Evolutionary conservation across 2,113 vertebrate genomes (phyloP).

Genomic region (Puma concolor): DNA sequence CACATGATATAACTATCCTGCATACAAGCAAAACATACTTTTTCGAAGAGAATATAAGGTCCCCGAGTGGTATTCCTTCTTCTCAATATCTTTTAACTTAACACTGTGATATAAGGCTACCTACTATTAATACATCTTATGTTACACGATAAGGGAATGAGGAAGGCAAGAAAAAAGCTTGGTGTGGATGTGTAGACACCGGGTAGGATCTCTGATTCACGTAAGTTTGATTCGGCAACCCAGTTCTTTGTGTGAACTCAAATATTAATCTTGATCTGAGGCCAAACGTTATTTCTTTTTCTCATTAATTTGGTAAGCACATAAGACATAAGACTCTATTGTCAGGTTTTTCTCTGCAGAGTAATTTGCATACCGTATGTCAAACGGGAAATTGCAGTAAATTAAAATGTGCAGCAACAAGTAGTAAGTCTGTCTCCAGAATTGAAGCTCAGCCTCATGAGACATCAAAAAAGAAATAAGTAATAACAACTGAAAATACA

Average conservation of each 20-base stretch:
- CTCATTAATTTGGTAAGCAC: neutral
- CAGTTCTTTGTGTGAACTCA: neutral
- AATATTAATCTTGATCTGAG: neutral
- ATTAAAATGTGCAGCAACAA: conserved; percentile 14
- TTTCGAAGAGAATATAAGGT: neutral
- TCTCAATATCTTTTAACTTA: neutral
- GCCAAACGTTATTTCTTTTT: neutral
- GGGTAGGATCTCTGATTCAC: neutral
- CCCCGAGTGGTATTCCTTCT: neutral
- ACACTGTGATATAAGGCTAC: neutral
- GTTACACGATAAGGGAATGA: neutral
- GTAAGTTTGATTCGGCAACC: neutral
- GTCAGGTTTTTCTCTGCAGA: neutral
- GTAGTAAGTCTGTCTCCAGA: neutral
- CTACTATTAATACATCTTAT: neutral
- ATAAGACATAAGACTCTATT: neutral
- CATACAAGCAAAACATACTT: neutral
- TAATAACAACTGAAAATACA: neutral
- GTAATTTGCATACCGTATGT: neutral
- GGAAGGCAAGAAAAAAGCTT: neutral
- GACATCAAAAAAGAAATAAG: neutral
- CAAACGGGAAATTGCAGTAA: neutral
- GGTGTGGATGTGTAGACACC: neutral
- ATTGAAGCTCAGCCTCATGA: neutral
- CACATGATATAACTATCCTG: neutral